A percentile compares a stretch with the other conserved stretches of the same genome.
Evolutionary conservation across 1,140 invertebrate species (phyloP).

Genomic region (Lerema accius): DNA sequence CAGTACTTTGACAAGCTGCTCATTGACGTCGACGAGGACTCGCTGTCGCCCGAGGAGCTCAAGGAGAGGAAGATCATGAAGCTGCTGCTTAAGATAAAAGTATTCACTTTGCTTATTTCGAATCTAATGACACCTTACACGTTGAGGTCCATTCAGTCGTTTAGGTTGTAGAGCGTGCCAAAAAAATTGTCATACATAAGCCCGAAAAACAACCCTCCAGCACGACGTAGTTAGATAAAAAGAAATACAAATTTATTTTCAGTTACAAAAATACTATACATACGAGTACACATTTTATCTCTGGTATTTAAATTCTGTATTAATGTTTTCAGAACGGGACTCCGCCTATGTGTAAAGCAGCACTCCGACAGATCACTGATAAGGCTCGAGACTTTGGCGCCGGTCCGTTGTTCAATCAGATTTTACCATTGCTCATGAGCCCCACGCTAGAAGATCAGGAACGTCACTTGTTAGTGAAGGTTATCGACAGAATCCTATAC

Average conservation of each 20-base stretch:
- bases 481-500: constrained; percentile 99
- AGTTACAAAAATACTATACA: no score
- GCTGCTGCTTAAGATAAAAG: constrained; percentile 97
- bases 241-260: no score
- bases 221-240: no score
- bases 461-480: constrained; percentile 99
- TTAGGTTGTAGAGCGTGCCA: no score
- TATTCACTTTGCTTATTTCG: constrained; percentile 39
- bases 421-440: constrained; percentile 98
- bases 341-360: constrained; percentile 99
- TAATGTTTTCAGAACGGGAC: constrained; percentile 93
- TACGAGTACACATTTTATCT: no score
- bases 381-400: constrained; percentile 99
- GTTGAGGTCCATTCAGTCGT: no score
- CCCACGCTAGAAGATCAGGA: constrained; percentile 99
- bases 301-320: no score
- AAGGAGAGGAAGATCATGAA: constrained; percentile 99
- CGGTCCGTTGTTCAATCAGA: constrained; percentile 99
- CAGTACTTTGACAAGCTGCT: constrained; percentile 99
- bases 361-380: constrained; percentile 98
- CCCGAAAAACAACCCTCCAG: no score
- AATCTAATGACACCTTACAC: not conserved
- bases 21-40: constrained; percentile 98
- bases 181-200: no score
- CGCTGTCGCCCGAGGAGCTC: constrained; percentile 96